These are phyloP conservation scores for Crocuta crocuta DNA, from an alignment of 2,113 vertebrate species.

Conservation along the genomic window DNA sequence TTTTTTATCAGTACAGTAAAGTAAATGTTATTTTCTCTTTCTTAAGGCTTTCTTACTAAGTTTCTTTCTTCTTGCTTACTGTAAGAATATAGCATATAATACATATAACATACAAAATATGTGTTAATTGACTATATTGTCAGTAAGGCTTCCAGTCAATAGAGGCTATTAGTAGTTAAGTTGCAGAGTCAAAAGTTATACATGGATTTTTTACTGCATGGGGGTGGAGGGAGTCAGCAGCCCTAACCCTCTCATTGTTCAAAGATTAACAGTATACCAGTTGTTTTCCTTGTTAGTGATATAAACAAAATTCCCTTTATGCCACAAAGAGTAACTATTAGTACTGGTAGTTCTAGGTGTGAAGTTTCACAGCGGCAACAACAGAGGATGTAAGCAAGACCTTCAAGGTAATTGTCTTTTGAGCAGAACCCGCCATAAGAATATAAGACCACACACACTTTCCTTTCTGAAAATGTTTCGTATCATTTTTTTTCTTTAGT, in stretches of 20 bases:
- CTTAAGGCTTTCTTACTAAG: background rate
- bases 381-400: background rate
- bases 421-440: background rate
- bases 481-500: background rate
- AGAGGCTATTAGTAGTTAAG: background rate
- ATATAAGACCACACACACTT: background rate
- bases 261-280: background rate
- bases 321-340: background rate
- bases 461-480: background rate
- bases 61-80: background rate
- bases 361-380: background rate
- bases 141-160: background rate
- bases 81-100: background rate
- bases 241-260: background rate
- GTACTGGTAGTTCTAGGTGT: background rate
- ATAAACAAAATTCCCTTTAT: slow-evolving; percentile 11
- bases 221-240: background rate
- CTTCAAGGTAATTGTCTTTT: too few relatives aligned
- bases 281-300: background rate
- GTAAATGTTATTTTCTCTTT: background rate
- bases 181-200: background rate
- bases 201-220: background rate
- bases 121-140: background rate
- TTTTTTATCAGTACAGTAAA: background rate
- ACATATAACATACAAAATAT: background rate